These are phyloP conservation scores for Rhyacophila brunnea DNA, from an alignment of 1,140 invertebrate species.

Conservation along the genomic window DNA sequence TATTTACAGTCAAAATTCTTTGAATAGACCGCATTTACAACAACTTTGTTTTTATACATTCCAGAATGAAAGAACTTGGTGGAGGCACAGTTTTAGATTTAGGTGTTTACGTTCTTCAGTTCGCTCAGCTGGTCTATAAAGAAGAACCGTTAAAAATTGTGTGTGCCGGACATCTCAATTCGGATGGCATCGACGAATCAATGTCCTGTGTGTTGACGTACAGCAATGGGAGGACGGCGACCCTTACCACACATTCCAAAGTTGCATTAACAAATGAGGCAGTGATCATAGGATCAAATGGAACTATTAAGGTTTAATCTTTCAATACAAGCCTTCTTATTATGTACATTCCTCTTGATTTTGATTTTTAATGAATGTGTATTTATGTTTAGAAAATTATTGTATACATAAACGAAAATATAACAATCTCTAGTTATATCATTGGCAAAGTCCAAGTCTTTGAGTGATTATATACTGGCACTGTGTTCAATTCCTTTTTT, in stretches of 20 bases:
- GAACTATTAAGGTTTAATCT: conserved; percentile 63
- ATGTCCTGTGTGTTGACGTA: conserved; percentile 65
- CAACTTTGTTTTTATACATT: conserved; percentile 35
- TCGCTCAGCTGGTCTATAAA: conserved; percentile 67
- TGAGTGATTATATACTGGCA: too few species aligned
- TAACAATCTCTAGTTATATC: neutral
- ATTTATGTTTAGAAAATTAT: too few species aligned
- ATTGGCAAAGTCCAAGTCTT: too few species aligned
- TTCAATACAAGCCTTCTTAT: too few species aligned
- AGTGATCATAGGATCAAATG: conserved; percentile 68
- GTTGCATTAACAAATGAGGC: conserved; percentile 64
- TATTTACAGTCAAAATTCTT: too few species aligned
- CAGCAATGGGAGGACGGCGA: conserved; percentile 61
- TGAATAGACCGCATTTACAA: too few species aligned
- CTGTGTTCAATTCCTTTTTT: too few species aligned
- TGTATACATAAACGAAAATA: too few species aligned
- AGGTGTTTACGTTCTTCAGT: conserved; percentile 78
- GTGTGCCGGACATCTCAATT: conserved; percentile 65
- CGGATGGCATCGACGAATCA: conserved; percentile 65
- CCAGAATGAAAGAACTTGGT: conserved; percentile 60
- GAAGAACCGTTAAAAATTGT: conserved; percentile 60
- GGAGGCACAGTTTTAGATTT: conserved; percentile 80
- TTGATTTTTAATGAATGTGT: too few species aligned
- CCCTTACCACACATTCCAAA: conserved; percentile 57
- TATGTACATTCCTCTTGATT: too few species aligned